Base-by-base conservation (phyloP, 1,140 invertebrate genomes). In the Anastrepha obliqua region DNA sequence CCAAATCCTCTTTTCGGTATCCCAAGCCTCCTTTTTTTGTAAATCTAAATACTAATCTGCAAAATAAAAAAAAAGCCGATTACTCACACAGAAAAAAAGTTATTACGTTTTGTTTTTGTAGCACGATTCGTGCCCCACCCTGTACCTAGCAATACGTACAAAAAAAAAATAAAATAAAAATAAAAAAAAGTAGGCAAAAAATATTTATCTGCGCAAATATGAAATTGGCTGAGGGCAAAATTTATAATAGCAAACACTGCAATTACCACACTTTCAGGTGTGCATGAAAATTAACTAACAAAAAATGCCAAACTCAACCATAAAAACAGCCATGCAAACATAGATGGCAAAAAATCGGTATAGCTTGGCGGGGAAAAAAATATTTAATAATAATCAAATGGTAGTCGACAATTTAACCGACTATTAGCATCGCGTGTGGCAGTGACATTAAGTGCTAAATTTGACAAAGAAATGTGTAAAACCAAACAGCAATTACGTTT, bases 361-460 rank as follows among this genome's bases (percentile, higher is more conserved):
- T 13, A 15, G 3, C 1, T 44, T 8, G 51, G 39, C 44, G 8
- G 15, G 17, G 39, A 47, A 74, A 74, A 74, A 74, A 74, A 5
- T n/a, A 15, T 74, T 74, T 39, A 42, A 74, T 47, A 74, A 74
- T 39, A 74, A 74, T 47, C 15, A 74, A 74, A 74, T 74, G 67
- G 44, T 47, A 74, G 44, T 2, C 42, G 17, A 74, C 42, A 74
- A 47, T 74, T 70, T 74, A 47, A 74, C 67, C 15, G 67, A 17
- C 17, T 39, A 74, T 70, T 70, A 70, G 65, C 39, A 3, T 39
- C 4, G 65, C 9, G 65, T 70, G 39, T 44, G 42, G 42, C 11
- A 74, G 42, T 74, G 67, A 44, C 15, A 74, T 70, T 7, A 39
- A 70, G 11, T 44, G 39, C 3, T 70, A 47, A 70, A 62, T 62